Conservation (phyloP, 2,888 invertebrate species). For the Trimorus sp. region DNA sequence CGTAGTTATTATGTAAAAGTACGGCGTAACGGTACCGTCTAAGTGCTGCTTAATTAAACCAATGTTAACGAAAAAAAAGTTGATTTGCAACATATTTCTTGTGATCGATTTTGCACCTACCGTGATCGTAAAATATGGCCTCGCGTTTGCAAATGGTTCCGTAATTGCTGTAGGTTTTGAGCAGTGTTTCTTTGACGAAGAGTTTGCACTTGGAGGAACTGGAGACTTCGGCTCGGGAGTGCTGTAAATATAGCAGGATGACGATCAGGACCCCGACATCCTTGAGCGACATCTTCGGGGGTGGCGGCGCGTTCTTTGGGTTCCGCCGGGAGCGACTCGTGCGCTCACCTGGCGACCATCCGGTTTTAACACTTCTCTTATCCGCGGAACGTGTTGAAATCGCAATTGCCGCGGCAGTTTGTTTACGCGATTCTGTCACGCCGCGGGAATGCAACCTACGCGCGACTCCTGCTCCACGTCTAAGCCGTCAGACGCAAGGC, state of each 20-base stretch:
- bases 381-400: slow-evolving; percentile 57
- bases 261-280: slow-evolving; percentile 33
- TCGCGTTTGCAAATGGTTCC: slow-evolving; percentile 51
- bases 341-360: slow-evolving; percentile 24
- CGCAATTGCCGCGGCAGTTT: slow-evolving; percentile 24
- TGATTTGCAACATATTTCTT: slow-evolving; percentile 8
- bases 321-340: slow-evolving; percentile 23
- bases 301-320: not conserved
- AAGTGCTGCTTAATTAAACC: slow-evolving; percentile 7
- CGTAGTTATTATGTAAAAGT: slow-evolving; percentile 4
- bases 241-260: slow-evolving; percentile 12
- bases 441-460: slow-evolving; percentile 34
- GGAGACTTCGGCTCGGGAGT: not conserved
- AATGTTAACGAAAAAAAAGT: slow-evolving; percentile 23
- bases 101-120: not conserved
- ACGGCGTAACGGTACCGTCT: slow-evolving; percentile 1
- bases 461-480: slow-evolving; percentile 33
- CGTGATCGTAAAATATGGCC: slow-evolving; percentile 3
- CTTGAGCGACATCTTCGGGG: slow-evolving; percentile 39
- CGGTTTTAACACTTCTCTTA: slow-evolving; percentile 52
- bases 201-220: slow-evolving; percentile 31
- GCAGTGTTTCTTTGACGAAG: slow-evolving; percentile 33
- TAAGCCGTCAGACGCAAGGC: slow-evolving; percentile 15
- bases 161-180: slow-evolving; percentile 31
- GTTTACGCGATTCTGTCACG: slow-evolving; percentile 54